Conservation (phyloP, 2,888 invertebrate genomes). For the Platycnemis pennipes region DNA sequence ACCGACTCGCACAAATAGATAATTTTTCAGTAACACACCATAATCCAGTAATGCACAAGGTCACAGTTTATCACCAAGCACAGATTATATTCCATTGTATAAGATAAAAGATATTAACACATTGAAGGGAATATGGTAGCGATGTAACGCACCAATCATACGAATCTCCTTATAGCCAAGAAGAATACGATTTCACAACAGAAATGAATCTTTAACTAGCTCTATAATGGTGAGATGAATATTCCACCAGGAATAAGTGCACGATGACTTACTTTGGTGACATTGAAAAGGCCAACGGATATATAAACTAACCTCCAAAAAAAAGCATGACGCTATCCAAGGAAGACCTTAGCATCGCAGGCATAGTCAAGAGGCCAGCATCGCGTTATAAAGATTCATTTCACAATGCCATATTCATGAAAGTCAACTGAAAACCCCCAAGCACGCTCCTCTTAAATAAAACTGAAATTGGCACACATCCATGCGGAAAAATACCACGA, state of each 20-base stretch:
- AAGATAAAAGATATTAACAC: no score
- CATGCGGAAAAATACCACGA: constrained; percentile 4
- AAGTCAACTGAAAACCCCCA: background rate
- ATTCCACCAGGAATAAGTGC: background rate
- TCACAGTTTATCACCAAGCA: no score
- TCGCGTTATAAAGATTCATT: background rate
- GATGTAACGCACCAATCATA: no score
- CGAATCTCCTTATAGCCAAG: no score
- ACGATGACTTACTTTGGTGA: background rate
- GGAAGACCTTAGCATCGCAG: background rate
- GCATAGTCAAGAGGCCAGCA: background rate
- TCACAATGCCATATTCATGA: background rate
- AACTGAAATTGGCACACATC: background rate
- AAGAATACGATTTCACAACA: no score
- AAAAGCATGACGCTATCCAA: background rate
- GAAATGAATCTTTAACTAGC: no score
- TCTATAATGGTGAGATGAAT: background rate
- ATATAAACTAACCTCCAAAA: background rate
- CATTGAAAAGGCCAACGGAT: background rate
- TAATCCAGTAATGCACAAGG: no score
- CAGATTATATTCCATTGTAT: no score
- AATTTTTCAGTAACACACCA: no score
- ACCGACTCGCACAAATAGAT: no score
- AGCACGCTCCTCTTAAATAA: constrained; percentile 16
- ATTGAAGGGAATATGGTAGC: no score